A percentile compares a stretch with the other conserved stretches of the same genome.
Conservation (phyloP, 2,113 vertebrate genomes). For the Gambusia affinis region DNA sequence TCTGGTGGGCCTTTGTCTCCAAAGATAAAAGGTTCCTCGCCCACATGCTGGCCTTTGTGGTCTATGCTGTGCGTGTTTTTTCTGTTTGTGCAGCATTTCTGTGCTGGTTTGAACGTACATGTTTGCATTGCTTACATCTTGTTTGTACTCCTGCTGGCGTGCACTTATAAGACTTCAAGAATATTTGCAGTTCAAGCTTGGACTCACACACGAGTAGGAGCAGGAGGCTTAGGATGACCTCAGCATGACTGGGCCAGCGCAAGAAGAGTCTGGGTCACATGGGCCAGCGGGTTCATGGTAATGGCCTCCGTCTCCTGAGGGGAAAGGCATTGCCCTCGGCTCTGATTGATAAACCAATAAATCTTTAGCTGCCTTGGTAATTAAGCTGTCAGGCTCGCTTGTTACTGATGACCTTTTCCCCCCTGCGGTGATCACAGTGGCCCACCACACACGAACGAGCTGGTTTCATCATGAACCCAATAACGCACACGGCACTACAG, state of each 20-base stretch:
- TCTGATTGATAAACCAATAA: conserved; percentile 98
- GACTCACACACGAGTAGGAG: conserved; percentile 20
- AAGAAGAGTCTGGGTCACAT: conserved; percentile 69
- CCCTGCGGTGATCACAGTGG: conserved; percentile 65
- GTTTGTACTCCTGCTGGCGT: conserved; percentile 37
- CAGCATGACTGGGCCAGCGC: conserved; percentile 45
- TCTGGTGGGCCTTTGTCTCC: conserved; percentile 72
- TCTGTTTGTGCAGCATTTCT: conserved; percentile 29
- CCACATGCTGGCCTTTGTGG: conserved; percentile 72
- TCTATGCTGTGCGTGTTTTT: conserved; percentile 43
- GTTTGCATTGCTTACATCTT: conserved; percentile 32
- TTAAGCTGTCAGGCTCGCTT: conserved; percentile 91
- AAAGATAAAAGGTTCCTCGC: conserved; percentile 74
- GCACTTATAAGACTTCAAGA: conserved; percentile 42
- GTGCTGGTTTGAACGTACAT: conserved; percentile 28
- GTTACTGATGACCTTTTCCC: conserved; percentile 83
- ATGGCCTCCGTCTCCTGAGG: conserved; percentile 85
- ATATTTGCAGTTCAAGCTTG: conserved; percentile 14
- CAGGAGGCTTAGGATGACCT: conserved; percentile 50
- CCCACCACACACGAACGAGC: conserved; percentile 42
- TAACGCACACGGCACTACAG: conserved; percentile 36
- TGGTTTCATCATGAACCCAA: conserved; percentile 51
- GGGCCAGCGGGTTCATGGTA: conserved; percentile 84
- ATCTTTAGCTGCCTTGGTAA: conserved; percentile 95
- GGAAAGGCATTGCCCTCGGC: conserved; percentile 83